phyloP scores from a whole-genome alignment of 2,888 invertebrate species.

The Sphecodes monilicornis region DNA sequence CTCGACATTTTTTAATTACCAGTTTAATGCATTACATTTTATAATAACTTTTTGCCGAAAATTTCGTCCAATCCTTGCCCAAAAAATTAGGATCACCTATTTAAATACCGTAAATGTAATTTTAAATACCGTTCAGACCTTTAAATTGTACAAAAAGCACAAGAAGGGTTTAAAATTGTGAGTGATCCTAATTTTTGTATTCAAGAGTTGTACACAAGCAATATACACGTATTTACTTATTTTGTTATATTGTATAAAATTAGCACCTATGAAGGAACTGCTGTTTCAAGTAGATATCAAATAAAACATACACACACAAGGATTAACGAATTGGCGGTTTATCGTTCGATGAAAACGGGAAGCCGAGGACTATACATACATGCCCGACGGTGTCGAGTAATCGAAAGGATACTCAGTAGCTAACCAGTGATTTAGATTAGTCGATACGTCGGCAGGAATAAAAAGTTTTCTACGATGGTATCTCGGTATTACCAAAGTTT shows the following conservation, averaged over 20 bases:
- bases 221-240: no score
- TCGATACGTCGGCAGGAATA: slow-evolving; percentile 71
- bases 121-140: neutral
- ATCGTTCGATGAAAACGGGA: neutral
- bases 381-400: slow-evolving; percentile 35
- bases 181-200: neutral
- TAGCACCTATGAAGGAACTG: neutral
- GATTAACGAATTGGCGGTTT: neutral
- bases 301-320: no score
- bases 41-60: neutral
- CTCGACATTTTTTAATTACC: no score
- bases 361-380: neutral
- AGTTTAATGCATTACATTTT: neutral
- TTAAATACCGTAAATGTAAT: neutral
- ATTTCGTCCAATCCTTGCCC: neutral
- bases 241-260: neutral
- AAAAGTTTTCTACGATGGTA: slow-evolving; percentile 78
- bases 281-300: neutral
- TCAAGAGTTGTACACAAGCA: no score
- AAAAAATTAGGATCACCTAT: neutral
- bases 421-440: slow-evolving; percentile 63
- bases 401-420: slow-evolving; percentile 48
- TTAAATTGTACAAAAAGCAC: neutral
- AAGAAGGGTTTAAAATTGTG: neutral
- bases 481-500: slow-evolving; percentile 76